Evolutionary conservation across 2,797 vertebrate species (phyloP).

Genomic region (Furcifer pardalis): DNA sequence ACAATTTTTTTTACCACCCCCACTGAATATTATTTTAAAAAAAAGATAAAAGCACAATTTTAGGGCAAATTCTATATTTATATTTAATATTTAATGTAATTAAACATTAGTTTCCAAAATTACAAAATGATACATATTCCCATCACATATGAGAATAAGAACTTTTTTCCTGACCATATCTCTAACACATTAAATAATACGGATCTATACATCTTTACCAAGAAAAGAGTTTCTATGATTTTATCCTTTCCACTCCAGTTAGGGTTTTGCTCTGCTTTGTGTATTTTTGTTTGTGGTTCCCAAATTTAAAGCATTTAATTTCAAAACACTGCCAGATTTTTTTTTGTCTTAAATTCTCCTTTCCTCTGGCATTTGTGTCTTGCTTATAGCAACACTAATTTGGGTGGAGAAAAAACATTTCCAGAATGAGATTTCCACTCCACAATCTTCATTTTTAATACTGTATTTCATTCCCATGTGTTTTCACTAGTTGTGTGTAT

Average conservation of each 20-base stretch:
- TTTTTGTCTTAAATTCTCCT: conserved; percentile 73
- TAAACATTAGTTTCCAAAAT: too few species aligned
- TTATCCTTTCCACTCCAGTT: conserved; percentile 55
- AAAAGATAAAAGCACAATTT: too few species aligned
- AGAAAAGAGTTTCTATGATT: conserved; percentile 36
- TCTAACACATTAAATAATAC: too few species aligned
- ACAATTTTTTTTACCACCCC: too few species aligned
- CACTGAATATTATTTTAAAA: too few species aligned
- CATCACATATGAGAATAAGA: too few species aligned
- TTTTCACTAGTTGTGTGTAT: conserved; percentile 57
- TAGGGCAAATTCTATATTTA: too few species aligned
- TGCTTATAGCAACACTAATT: conserved; percentile 63
- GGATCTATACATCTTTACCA: conserved; percentile 37
- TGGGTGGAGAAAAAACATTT: conserved; percentile 16
- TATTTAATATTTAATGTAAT: too few species aligned
- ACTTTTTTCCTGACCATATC: too few species aligned
- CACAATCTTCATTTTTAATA: conserved; percentile 66
- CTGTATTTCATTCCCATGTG: conserved; percentile 56
- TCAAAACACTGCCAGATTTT: conserved; percentile 60
- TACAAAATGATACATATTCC: too few species aligned
- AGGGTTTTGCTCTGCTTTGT: conserved; percentile 64
- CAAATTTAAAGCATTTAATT: conserved; percentile 51
- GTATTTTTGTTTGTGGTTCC: conserved; percentile 54
- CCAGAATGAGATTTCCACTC: conserved; percentile 66
- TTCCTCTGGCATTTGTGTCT: conserved; percentile 65